These are phyloP conservation scores for Monoplex corrugatus DNA, from an alignment of 2,888 invertebrate genomes.

Conservation along the genomic window DNA sequence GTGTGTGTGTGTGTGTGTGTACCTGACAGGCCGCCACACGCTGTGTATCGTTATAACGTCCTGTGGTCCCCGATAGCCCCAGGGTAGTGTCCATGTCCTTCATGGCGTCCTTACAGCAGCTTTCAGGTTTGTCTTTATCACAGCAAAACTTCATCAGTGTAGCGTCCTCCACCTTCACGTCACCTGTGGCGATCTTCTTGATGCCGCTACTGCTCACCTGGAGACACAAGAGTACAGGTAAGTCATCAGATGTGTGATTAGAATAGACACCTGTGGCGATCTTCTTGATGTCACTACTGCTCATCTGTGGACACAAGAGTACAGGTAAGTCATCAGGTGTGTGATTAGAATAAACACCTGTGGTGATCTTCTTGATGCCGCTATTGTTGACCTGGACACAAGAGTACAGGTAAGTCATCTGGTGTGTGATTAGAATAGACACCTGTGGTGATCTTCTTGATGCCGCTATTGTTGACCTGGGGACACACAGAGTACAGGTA, in stretches of 20 bases:
- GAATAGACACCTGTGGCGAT: not conserved
- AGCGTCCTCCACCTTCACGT: not conserved
- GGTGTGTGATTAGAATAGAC: too few species aligned
- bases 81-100: not conserved
- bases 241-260: too few species aligned
- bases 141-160: slow-evolving; percentile 46
- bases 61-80: not conserved
- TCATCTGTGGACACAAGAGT: not conserved
- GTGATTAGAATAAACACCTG: too few species aligned
- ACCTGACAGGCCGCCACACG: not conserved
- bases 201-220: slow-evolving; percentile 48
- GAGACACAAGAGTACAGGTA: not conserved
- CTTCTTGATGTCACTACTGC: not conserved
- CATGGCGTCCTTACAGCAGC: slow-evolving; percentile 15
- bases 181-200: slow-evolving; percentile 37
- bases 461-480: slow-evolving; percentile 45
- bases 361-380: too few species aligned
- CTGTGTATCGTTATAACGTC: not conserved
- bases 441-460: slow-evolving; percentile 36
- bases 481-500: not conserved
- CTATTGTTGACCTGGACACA: too few species aligned
- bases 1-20: too few species aligned
- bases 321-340: too few species aligned
- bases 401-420: too few species aligned
- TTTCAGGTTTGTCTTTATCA: slow-evolving; percentile 11